phyloP scores from a whole-genome alignment of 2,113 vertebrate species.

The Willisornis vidua region DNA sequence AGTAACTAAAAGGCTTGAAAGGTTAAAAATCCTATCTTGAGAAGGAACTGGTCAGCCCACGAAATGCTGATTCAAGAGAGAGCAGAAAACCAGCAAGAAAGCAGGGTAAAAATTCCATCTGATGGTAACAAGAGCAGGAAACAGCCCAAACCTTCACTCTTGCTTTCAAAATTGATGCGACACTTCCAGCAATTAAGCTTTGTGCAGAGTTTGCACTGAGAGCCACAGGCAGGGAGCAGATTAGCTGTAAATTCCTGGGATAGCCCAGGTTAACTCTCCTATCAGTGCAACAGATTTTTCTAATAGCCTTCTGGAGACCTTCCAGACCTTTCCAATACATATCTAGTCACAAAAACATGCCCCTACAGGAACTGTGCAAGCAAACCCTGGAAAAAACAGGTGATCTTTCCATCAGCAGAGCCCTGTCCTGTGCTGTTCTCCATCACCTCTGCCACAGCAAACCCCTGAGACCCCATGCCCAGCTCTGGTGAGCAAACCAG shows the following conservation, averaged over 20 bases:
- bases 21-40: background rate
- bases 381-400: background rate
- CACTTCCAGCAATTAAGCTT: background rate
- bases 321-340: background rate
- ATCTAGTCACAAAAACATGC: background rate
- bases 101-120: background rate
- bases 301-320: background rate
- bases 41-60: accelerated
- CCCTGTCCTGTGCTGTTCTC: background rate
- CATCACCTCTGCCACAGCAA: background rate
- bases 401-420: background rate
- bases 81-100: background rate
- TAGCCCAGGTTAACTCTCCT: background rate
- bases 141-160: background rate
- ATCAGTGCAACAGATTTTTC: background rate
- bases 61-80: background rate
- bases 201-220: accelerated
- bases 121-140: background rate
- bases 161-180: background rate
- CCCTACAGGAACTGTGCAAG: background rate
- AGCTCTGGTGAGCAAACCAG: background rate
- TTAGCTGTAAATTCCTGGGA: constrained; percentile 4
- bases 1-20: background rate
- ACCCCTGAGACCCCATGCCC: background rate
- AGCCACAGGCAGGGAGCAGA: background rate